Conservation (phyloP, 2,797 vertebrate species). For the Psittacula echo region DNA sequence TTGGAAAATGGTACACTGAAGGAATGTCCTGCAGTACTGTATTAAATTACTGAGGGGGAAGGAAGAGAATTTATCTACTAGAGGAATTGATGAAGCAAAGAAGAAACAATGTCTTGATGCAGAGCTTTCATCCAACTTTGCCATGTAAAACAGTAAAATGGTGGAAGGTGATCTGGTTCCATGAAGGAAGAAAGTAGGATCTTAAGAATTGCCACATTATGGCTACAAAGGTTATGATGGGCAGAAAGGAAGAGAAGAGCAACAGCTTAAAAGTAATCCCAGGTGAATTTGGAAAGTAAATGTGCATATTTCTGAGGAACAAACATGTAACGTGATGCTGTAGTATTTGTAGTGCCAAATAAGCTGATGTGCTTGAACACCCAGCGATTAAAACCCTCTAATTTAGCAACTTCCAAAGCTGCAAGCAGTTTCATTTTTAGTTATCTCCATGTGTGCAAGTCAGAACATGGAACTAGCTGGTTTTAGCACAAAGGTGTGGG, state of each 20-base stretch:
- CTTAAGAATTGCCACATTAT: not conserved
- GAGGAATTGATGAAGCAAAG: not conserved
- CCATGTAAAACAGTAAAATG: not conserved
- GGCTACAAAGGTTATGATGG: not conserved
- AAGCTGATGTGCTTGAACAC: not conserved
- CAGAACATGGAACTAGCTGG: not conserved
- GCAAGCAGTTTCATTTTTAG: not conserved
- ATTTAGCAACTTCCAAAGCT: not conserved
- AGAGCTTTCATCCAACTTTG: not conserved
- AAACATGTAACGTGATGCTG: accelerated
- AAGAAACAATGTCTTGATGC: not conserved
- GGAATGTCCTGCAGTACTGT: not conserved
- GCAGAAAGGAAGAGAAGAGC: not conserved
- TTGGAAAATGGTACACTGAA: not conserved
- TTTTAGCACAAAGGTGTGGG: not conserved
- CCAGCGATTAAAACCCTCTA: not conserved
- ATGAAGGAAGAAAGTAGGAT: not conserved
- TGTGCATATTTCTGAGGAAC: not conserved
- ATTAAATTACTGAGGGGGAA: not conserved
- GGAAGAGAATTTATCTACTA: not conserved
- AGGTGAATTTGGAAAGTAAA: not conserved
- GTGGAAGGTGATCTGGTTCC: not conserved
- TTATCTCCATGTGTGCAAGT: not conserved
- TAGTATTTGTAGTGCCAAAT: not conserved
- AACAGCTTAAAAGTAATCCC: not conserved